These are phyloP conservation scores for Porphyrio hochstetteri DNA, from an alignment of 2,113 vertebrate genomes.

Conservation along the genomic window DNA sequence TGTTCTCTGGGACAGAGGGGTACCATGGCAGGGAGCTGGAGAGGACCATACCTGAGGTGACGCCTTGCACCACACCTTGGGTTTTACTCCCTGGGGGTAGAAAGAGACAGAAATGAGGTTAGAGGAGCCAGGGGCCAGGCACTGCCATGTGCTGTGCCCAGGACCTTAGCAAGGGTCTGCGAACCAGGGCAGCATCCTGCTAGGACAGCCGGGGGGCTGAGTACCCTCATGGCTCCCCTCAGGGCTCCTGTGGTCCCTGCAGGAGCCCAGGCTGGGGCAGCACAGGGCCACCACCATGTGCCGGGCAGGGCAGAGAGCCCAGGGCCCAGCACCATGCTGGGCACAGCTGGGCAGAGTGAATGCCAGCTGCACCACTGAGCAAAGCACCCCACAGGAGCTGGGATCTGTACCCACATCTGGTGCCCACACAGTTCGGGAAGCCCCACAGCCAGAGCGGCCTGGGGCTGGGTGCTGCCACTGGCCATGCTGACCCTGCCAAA, in stretches of 20 bases:
- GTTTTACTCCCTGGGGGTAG: conserved; percentile 89
- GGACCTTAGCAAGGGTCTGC: background rate
- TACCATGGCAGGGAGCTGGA: fast-evolving
- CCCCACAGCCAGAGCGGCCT: fast-evolving
- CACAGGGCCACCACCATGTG: fast-evolving
- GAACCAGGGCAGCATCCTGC: background rate
- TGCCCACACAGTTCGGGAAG: fast-evolving
- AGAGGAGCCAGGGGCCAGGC: fast-evolving
- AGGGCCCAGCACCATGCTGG: fast-evolving
- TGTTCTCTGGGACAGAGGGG: background rate
- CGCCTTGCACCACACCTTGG: conserved; percentile 87
- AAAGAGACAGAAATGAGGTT: conserved; percentile 11
- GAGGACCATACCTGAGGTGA: conserved; percentile 85
- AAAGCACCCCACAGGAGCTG: fast-evolving
- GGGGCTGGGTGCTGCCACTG: background rate
- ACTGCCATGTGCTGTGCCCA: fast-evolving
- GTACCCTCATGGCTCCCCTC: background rate
- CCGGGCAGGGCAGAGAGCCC: background rate
- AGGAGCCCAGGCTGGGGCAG: background rate
- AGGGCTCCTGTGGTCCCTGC: background rate
- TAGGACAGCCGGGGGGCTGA: background rate
- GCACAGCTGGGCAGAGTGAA: background rate
- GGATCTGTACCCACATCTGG: background rate
- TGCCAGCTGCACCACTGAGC: fast-evolving
- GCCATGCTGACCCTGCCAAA: background rate